These are phyloP conservation scores for Synanceia verrucosa DNA, from an alignment of 2,797 vertebrate species.

Conservation along the genomic window DNA sequence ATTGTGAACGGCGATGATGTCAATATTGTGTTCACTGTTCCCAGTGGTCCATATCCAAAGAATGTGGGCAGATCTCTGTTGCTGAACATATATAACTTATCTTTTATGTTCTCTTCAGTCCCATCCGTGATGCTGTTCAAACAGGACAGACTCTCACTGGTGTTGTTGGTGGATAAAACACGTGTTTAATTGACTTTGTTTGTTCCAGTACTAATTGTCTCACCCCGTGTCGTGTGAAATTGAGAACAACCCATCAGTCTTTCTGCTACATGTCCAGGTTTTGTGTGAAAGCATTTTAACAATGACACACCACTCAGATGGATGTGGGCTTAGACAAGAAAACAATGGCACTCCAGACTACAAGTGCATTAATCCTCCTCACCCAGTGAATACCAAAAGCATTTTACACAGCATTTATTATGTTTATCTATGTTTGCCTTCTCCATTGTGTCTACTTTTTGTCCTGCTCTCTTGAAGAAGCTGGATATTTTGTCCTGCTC, in stretches of 20 bases:
- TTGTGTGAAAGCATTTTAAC: conserved; percentile 15
- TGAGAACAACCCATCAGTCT: conserved; percentile 3
- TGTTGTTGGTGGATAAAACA: not conserved
- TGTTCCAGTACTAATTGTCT: not conserved
- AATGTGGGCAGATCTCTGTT: not conserved
- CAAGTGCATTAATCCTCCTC: conserved; percentile 23
- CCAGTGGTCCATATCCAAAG: not conserved
- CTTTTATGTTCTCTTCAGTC: not conserved
- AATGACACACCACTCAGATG: not conserved
- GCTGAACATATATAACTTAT: not conserved
- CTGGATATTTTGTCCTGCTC: not conserved
- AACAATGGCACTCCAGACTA: conserved; percentile 23
- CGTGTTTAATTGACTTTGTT: not conserved
- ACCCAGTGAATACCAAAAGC: not conserved
- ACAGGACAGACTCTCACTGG: not conserved
- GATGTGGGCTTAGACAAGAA: conserved; percentile 18
- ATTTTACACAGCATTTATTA: not conserved
- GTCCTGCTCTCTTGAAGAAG: no score
- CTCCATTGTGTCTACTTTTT: not conserved
- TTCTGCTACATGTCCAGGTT: not conserved
- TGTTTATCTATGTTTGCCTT: not conserved
- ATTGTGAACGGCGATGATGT: not conserved
- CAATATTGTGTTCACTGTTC: not conserved
- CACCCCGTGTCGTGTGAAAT: not conserved
- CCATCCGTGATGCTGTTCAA: not conserved